phyloP scores from a whole-genome alignment of 2,113 vertebrate species.

The Crotophaga sulcirostris region DNA sequence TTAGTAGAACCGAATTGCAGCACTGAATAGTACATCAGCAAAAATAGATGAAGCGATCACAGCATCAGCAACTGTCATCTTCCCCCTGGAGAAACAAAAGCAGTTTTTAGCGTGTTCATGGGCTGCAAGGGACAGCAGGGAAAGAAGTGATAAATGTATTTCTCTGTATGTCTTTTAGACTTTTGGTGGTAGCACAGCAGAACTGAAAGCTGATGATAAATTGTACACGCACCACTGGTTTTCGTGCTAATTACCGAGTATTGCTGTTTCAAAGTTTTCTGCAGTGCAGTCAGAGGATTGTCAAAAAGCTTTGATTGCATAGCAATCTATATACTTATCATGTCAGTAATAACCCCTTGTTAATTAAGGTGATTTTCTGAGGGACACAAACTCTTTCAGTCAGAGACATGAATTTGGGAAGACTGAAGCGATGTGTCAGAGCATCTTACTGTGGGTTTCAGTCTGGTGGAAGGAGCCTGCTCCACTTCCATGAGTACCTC shows the following conservation, averaged over 20 bases:
- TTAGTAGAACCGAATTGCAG: conserved; percentile 23
- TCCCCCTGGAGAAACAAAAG: background rate
- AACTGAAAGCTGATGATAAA: background rate
- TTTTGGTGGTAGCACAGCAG: background rate
- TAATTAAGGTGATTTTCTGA: background rate
- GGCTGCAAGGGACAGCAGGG: background rate
- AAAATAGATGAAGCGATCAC: conserved; percentile 31
- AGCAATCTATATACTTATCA: background rate
- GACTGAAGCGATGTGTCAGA: background rate
- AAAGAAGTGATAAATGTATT: background rate
- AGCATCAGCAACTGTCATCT: background rate
- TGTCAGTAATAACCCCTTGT: background rate
- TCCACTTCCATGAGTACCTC: background rate
- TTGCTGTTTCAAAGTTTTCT: background rate
- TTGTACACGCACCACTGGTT: background rate
- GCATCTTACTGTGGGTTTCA: background rate
- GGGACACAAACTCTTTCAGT: background rate
- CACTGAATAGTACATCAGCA: conserved; percentile 44
- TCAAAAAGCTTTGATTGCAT: background rate
- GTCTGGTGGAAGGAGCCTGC: background rate
- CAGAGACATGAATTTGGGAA: background rate
- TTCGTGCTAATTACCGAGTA: background rate
- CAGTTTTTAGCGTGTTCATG: background rate
- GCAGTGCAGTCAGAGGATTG: background rate
- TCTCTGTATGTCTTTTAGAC: background rate